These are phyloP conservation scores for Probosciger aterrimus DNA, from an alignment of 2,113 vertebrate genomes.

Conservation along the genomic window DNA sequence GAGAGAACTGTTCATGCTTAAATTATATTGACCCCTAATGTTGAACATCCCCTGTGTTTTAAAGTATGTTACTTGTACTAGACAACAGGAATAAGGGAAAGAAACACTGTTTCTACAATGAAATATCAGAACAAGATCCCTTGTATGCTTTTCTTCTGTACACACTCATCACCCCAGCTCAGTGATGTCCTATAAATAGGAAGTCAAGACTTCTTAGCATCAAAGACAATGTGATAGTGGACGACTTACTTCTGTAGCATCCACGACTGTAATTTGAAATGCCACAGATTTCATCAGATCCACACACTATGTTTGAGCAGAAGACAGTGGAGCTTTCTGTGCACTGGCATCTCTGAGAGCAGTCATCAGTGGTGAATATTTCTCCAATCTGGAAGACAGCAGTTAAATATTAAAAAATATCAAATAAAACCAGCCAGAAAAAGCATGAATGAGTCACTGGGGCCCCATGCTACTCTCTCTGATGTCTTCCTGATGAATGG, in stretches of 20 bases:
- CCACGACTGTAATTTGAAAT: constrained; percentile 51
- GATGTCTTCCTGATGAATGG: not conserved
- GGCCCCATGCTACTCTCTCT: not conserved
- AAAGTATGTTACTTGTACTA: not conserved
- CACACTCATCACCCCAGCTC: not conserved
- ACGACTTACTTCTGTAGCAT: constrained; percentile 65
- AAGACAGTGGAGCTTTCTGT: constrained; percentile 45
- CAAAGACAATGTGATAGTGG: not conserved
- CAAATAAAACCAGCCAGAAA: not conserved
- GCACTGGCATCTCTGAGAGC: constrained; percentile 62
- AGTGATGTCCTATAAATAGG: not conserved
- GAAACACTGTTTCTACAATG: not conserved
- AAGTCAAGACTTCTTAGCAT: not conserved
- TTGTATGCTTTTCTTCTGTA: not conserved
- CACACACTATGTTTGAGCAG: not conserved
- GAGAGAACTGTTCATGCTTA: not conserved
- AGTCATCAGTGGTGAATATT: constrained; percentile 60
- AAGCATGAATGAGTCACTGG: not conserved
- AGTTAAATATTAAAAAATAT: not conserved
- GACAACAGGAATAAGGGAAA: not conserved
- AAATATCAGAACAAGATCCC: not conserved
- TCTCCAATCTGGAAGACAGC: constrained; percentile 53
- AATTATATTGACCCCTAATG: not conserved
- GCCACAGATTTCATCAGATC: constrained; percentile 12
- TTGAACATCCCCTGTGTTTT: not conserved